These are phyloP conservation scores for Promerops cafer DNA, from an alignment of 2,113 vertebrate genomes.

Conservation along the genomic window DNA sequence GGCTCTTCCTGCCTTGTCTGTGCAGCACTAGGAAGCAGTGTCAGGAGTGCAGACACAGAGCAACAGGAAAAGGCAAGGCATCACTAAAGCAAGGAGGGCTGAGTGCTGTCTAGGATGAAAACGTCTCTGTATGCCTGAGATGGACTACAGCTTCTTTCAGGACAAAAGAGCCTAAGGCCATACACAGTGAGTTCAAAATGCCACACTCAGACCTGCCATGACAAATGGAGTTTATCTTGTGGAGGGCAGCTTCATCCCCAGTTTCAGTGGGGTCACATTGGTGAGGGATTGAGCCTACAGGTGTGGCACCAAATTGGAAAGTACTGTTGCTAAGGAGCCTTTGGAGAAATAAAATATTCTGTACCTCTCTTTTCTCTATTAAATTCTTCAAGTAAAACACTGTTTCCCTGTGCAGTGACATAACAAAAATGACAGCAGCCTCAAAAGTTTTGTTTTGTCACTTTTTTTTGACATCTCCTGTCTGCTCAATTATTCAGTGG, in stretches of 20 bases:
- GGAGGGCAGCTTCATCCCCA: neutral
- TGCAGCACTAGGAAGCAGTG: neutral
- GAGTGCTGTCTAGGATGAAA: neutral
- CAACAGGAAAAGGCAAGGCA: neutral
- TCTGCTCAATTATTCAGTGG: neutral
- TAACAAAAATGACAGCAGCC: neutral
- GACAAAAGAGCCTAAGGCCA: neutral
- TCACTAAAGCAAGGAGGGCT: neutral
- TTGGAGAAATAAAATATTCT: neutral
- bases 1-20: neutral
- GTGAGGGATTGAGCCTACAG: neutral
- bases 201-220: neutral
- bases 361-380: neutral
- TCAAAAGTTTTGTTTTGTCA: slow-evolving; percentile 18
- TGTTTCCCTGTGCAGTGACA: neutral
- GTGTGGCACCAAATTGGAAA: neutral
- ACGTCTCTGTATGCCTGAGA: neutral
- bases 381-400: neutral
- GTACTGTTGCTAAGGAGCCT: neutral
- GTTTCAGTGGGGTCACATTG: neutral
- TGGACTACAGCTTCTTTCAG: neutral
- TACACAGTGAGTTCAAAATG: neutral
- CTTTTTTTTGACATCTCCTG: neutral
- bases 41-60: neutral
- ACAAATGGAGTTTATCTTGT: neutral